Evolutionary conservation across 1,140 invertebrate genomes (phyloP).

Genomic region (Portunus trituberculatus): DNA sequence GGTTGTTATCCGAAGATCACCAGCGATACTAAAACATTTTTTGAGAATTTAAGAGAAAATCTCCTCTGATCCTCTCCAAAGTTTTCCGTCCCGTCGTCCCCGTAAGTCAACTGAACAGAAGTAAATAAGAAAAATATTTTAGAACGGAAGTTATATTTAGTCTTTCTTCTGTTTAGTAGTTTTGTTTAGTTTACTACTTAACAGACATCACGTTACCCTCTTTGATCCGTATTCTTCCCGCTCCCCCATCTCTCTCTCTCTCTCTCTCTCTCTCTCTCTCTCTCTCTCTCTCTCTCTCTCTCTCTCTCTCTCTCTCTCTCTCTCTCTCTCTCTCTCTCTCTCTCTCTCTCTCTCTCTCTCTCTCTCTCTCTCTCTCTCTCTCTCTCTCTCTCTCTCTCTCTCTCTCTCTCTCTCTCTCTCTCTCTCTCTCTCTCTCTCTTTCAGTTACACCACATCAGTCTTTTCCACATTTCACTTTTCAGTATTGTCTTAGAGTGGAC

Average conservation of each 20-base stretch:
- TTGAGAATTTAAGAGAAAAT: too few relatives aligned
- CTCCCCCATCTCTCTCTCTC: conserved; percentile 28
- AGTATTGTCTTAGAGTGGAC: too few relatives aligned
- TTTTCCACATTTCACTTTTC: too few relatives aligned
- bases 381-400: neutral
- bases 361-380: neutral
- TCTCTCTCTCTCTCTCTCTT: conserved; percentile 26
- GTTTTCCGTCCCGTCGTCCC: neutral
- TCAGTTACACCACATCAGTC: neutral
- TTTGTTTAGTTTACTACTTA: too few relatives aligned
- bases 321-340: too few relatives aligned
- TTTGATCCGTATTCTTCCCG: too few relatives aligned
- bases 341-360: neutral
- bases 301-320: too few relatives aligned
- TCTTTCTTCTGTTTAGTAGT: neutral
- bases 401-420: conserved; percentile 26
- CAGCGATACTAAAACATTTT: too few relatives aligned
- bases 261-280: conserved; percentile 34
- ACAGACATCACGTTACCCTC: too few relatives aligned
- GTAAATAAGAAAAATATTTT: neutral
- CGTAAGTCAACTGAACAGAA: neutral
- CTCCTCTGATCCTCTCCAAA: too few relatives aligned
- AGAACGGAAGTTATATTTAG: neutral
- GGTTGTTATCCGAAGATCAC: too few relatives aligned
- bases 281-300: neutral